Percentiles rank a stretch among this genome's conserved stretches.
These are phyloP conservation scores for Lordiphosa stackelbergi DNA, from an alignment of 1,140 invertebrate genomes.

Conservation along the genomic window DNA sequence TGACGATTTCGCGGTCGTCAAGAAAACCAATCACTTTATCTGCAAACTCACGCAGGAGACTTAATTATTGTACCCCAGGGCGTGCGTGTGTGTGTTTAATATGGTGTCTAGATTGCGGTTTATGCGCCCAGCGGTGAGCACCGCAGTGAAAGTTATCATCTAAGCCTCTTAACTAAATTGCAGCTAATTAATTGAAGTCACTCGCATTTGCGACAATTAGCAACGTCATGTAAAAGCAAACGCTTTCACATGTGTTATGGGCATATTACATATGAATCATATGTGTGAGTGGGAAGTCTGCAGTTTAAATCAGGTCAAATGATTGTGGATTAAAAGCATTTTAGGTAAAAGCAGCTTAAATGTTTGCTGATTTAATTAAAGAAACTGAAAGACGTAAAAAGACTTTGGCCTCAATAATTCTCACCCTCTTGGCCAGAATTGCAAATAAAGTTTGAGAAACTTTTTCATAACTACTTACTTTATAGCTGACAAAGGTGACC, in stretches of 20 bases:
- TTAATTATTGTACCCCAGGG: slow-evolving; percentile 7
- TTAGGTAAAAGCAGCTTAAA: too few species aligned
- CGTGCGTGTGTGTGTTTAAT: slow-evolving; percentile 8
- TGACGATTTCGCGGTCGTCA: slow-evolving; percentile 17
- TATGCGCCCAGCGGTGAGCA: slow-evolving; percentile 1
- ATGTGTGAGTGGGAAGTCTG: neutral
- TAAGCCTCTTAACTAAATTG: slow-evolving; percentile 54
- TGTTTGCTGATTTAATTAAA: too few species aligned
- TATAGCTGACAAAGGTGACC: too few species aligned
- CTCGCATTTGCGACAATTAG: slow-evolving; percentile 41
- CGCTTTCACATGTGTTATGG: slow-evolving; percentile 16
- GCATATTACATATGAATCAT: neutral
- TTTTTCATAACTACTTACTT: too few species aligned
- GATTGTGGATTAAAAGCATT: too few species aligned
- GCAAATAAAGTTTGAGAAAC: too few species aligned
- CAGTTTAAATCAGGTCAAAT: neutral
- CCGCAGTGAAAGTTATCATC: slow-evolving; percentile 41
- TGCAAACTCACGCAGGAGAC: neutral
- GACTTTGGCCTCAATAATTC: too few species aligned
- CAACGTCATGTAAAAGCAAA: slow-evolving; percentile 37
- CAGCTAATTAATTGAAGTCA: slow-evolving; percentile 56
- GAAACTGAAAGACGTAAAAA: too few species aligned
- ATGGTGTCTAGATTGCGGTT: slow-evolving; percentile 10
- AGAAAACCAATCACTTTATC: slow-evolving; percentile 12
- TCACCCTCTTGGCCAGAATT: too few species aligned